Evolutionary conservation across 2,888 invertebrate genomes (phyloP).

Genomic region (Erebia ligea): DNA sequence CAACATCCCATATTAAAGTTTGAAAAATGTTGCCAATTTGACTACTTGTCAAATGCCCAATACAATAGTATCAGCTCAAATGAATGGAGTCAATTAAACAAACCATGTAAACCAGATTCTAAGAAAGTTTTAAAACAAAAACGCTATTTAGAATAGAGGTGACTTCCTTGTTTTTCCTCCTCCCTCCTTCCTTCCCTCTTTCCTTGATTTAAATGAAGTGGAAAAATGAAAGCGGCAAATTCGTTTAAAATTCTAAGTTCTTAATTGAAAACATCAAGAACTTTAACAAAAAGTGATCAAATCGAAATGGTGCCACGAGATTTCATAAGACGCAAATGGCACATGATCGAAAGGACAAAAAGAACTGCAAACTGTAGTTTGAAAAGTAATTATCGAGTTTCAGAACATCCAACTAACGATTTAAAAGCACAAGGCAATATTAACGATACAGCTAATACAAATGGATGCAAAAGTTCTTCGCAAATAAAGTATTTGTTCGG

Average conservation of each 20-base stretch:
- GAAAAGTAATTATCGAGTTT: not conserved
- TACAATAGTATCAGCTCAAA: too few species aligned
- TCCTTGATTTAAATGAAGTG: too few species aligned
- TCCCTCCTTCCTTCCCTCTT: too few species aligned
- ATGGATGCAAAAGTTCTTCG: conserved; percentile 20
- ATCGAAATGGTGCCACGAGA: too few species aligned
- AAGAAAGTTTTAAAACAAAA: too few species aligned
- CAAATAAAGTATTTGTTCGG: conserved; percentile 1
- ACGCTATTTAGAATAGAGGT: too few species aligned
- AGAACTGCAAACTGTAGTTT: not conserved
- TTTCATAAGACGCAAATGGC: not conserved
- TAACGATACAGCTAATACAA: conserved; percentile 35
- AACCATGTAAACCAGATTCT: too few species aligned
- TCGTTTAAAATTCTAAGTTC: not conserved
- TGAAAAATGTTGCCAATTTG: too few species aligned
- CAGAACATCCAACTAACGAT: conserved; percentile 43
- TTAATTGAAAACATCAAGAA: not conserved
- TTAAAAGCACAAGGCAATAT: conserved; percentile 53
- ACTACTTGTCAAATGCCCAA: too few species aligned
- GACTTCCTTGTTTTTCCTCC: too few species aligned
- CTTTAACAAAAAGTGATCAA: conserved; percentile 23
- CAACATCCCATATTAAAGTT: too few species aligned
- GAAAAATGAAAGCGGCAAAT: not conserved
- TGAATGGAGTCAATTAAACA: too few species aligned
- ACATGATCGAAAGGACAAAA: not conserved